Evolutionary conservation across 2,888 invertebrate species (phyloP), one percentile per base, ranked within the genome.

Genomic region (Drosophila stalkeri): DNA sequence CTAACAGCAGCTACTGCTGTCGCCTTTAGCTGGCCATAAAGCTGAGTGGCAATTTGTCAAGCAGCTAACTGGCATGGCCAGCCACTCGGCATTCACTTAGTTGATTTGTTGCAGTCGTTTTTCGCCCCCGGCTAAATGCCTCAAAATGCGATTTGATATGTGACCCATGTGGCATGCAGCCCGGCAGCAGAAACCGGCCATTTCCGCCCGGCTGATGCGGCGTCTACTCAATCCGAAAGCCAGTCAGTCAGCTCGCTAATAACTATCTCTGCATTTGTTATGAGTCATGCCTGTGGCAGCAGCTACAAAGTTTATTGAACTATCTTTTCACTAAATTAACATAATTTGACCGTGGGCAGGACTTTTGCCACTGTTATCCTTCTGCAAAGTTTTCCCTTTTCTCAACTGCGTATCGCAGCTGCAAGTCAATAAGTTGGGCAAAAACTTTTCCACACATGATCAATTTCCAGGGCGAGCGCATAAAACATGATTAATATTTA

Each of bases 21-120:
- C 51, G 47, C 49, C 62, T 37, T 59, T 63, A 18, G 46, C 47
- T 54, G 68, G 59, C 72, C 80, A 60, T 70, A 81, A 63, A 71
- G 84, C 73, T 68, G 81, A 81, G 90, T 81, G 89, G 87, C 87
- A 86, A 90, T 86, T 86, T 86, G 85, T 86, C 86, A 86, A 81
- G 77, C 88, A 77, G 86, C 83, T 86, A 89, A 89, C 89, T 87
- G 89, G 89, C 68, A 72, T 65, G 82, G 73, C 63, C 73, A 72
- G 72, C 64, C 80, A 78, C 76, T 78, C 64, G 84, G 70, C 79
- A 63, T 80, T 82, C 82, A 76, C 81, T 81, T 81, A 75, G 78
- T 80, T 86, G 90, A 86, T 90, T 86, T 86, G 85, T 89, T 88
- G 85, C 83, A 90, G 67, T 86, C 86, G 84, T 90, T 86, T 90